Evolutionary conservation across 2,113 vertebrate species (phyloP), one percentile per base, ranked within the genome.

Genomic region (Numenius arquata): DNA sequence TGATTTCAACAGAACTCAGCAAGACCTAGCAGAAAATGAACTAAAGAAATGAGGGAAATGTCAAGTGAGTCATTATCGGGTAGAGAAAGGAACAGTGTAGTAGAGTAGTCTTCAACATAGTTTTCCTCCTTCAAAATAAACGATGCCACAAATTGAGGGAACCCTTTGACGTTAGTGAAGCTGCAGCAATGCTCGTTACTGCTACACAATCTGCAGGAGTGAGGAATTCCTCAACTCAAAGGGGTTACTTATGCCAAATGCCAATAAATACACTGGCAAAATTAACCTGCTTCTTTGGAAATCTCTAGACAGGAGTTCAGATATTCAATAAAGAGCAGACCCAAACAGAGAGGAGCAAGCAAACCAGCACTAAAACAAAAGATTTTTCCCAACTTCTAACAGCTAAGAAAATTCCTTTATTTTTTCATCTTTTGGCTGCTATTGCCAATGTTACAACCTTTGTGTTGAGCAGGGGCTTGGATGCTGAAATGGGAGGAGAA

Each of bases 51-150:
- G 82, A 90, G n/a, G 45, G 74, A 95, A 95, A 91, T 73, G 70
- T 90, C 90, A 95, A 93, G 81, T 82, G 77, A 95, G 84, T 93
- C 89, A 95, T 92, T 83, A 95, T 73, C 2, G 11, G 61, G 47
- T 34, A 43, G 62, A 81, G 66, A 78, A 91, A 89, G 58, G 58
- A 88, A 62, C 45, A 2, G 7, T 53, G 22, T 11, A 22, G 93
- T 86, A 96, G n/a, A 93, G 94, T 79, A 89, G 90, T 14, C 55
- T 95, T 91, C 91, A 84, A 70, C 26, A 47, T 19, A 62, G 80
- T 90, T 63, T 88, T 72, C 32, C 74, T 72, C 58, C 75, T 79
- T 90, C 95, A 91, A 94, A 85, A 95, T 86, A 86, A 89, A 95
- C 1, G 34, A 82, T 55, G 48, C 34, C 58, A 94, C 38, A 92